Base-by-base conservation (phyloP, 2,888 invertebrate species). In the Ochlodes sylvanus region DNA sequence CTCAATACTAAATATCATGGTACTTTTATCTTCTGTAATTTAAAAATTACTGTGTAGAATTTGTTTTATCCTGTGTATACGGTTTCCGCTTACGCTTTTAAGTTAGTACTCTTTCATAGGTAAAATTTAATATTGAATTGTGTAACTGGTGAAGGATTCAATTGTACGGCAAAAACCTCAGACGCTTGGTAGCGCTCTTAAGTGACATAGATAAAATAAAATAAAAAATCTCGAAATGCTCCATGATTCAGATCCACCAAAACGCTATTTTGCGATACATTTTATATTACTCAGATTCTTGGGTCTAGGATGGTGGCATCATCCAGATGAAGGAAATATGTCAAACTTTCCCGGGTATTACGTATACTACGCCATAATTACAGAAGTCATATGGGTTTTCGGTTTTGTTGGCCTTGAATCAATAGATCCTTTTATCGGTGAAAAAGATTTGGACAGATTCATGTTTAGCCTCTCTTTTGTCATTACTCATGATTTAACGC, bases 381-480 rank as follows among this genome's bases (percentile, higher is more conserved):
- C 92, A 0, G 86, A 91, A 75, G 66, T 89, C 0, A 78, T 92
- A 9, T 92, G 90, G 90, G 92, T 92, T 0, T 87, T 79, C 2
- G 88, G 91, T 7, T 93, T 93, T 69, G 92, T 93, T 0, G 86
- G 89, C n/a, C 78, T 93, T 6, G 93, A 93, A 77, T 88, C 93
- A 0, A 88, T 93, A 54, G 92, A 93, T 72, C 93, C 93, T 0
- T 93, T 93, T 62, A 81, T 92, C 9, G 91, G 92, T 0, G 84
- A 90, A 74, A 92, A 91, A 77, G 91, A 93, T 75, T 73, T 88
- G 68, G 92, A 92, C 55, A 79, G 88, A 50, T 92, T 93, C 71
- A 93, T 93, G 93, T 91, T 93, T 75, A 92, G 90, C 70, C 86
- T 93, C 44, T 88, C 93, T 1, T 93, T 93, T 69, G 93, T 93